These are phyloP conservation scores for Nymphalis io DNA, from an alignment of 1,140 invertebrate genomes.

Conservation along the genomic window DNA sequence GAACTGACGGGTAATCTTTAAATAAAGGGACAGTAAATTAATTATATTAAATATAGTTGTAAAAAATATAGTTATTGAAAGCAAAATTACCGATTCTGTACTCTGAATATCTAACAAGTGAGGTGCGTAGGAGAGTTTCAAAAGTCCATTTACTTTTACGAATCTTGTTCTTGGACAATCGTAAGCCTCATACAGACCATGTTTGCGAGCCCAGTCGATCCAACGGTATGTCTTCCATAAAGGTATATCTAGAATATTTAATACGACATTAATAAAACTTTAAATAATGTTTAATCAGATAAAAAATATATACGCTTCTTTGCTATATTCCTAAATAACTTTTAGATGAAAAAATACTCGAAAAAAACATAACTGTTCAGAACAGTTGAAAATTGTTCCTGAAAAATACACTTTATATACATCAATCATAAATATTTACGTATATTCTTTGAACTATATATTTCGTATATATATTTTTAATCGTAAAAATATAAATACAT, in stretches of 20 bases:
- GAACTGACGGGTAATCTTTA: conserved; percentile 58
- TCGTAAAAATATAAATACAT: no score
- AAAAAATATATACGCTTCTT: no score
- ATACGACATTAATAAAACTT: not conserved
- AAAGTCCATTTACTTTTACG: conserved; percentile 60
- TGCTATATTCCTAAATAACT: no score
- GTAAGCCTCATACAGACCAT: conserved; percentile 67
- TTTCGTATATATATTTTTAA: no score
- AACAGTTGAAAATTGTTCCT: no score
- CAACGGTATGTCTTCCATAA: conserved; percentile 69
- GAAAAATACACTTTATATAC: no score
- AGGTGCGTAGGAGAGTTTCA: conserved; percentile 65
- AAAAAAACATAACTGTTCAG: no score
- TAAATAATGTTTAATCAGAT: no score
- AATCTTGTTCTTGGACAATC: conserved; percentile 66
- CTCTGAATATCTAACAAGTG: conserved; percentile 70
- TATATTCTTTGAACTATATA: no score
- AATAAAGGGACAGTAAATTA: conserved; percentile 20
- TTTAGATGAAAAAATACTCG: no score
- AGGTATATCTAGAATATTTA: conserved; percentile 55
- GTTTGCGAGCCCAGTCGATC: conserved; percentile 65
- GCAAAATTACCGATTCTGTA: conserved; percentile 59
- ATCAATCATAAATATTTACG: no score
- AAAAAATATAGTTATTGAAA: not conserved
- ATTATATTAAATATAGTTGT: not conserved